Evolutionary conservation across 2,888 invertebrate species (phyloP).

Genomic region (Lissonota sp.): DNA sequence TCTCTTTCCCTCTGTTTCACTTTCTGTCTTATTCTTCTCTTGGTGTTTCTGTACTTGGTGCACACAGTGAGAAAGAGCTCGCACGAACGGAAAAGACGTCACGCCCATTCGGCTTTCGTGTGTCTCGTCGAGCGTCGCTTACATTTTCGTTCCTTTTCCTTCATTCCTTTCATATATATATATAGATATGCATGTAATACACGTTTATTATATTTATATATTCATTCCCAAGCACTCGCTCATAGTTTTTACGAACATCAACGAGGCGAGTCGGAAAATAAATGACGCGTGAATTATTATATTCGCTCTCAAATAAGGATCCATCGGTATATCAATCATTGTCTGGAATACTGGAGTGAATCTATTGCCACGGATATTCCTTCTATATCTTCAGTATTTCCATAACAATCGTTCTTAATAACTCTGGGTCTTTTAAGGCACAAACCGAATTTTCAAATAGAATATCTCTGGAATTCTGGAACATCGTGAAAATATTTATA

Average conservation of each 20-base stretch:
- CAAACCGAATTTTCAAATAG: too few relatives aligned
- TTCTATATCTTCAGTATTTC: too few relatives aligned
- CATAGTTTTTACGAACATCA: slow-evolving; percentile 53
- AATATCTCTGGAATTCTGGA: too few relatives aligned
- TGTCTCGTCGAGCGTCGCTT: slow-evolving; percentile 48
- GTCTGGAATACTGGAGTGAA: too few relatives aligned
- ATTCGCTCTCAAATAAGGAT: not conserved
- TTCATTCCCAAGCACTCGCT: slow-evolving; percentile 39
- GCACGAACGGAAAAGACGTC: slow-evolving; percentile 63
- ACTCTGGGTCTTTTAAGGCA: too few relatives aligned
- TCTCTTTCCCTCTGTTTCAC: slow-evolving; percentile 62
- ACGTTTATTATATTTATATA: not conserved
- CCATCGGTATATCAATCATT: too few relatives aligned
- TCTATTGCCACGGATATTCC: too few relatives aligned
- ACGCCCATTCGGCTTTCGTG: slow-evolving; percentile 58
- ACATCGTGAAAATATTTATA: too few relatives aligned
- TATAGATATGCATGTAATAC: slow-evolving; percentile 6
- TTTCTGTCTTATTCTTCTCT: slow-evolving; percentile 33
- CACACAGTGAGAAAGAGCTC: slow-evolving; percentile 40
- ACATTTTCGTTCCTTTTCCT: slow-evolving; percentile 58
- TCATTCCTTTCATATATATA: slow-evolving; percentile 37
- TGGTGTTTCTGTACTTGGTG: slow-evolving; percentile 31
- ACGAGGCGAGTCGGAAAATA: slow-evolving; percentile 57
- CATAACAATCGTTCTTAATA: too few relatives aligned
- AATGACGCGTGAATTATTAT: slow-evolving; percentile 49